These are phyloP conservation scores for Elymnias hypermnestra DNA, from an alignment of 1,140 invertebrate species.

Conservation along the genomic window DNA sequence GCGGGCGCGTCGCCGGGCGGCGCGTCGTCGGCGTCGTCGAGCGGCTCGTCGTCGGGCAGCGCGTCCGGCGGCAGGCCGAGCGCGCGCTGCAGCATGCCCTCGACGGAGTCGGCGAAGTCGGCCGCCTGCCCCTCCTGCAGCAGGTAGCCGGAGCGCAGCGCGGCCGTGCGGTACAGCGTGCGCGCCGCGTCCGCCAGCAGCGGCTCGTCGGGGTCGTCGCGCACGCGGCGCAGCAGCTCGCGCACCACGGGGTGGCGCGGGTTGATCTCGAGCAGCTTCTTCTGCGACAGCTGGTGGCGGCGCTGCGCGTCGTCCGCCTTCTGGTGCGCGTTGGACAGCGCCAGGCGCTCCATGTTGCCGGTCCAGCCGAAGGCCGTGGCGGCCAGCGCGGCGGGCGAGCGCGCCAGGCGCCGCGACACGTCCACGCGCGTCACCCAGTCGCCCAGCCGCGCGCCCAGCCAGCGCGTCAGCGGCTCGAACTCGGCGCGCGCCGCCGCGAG, in stretches of 20 bases:
- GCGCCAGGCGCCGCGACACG: constrained; percentile 92
- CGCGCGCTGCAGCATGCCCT: constrained; percentile 48
- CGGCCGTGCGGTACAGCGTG: constrained; percentile 96
- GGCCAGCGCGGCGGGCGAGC: constrained; percentile 97
- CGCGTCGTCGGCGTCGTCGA: constrained; percentile 29
- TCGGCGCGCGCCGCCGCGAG: constrained; percentile 87
- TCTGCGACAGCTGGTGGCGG: constrained; percentile 95
- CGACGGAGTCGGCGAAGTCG: constrained; percentile 52
- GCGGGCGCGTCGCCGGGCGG: constrained; percentile 21
- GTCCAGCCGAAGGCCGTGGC: constrained; percentile 98
- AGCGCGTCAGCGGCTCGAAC: constrained; percentile 94
- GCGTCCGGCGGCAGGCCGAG: constrained; percentile 50
- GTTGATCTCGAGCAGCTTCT: constrained; percentile 98
- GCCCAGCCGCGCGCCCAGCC: constrained; percentile 93
- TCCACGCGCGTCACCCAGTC: constrained; percentile 89
- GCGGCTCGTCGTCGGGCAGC: constrained; percentile 31
- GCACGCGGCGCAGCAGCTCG: constrained; percentile 91
- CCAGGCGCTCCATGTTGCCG: constrained; percentile 99
- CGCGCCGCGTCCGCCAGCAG: constrained; percentile 91
- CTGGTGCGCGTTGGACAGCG: constrained; percentile 97
- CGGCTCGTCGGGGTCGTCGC: constrained; percentile 86
- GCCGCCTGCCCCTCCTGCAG: constrained; percentile 59
- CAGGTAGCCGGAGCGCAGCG: constrained; percentile 80
- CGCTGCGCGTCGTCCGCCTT: constrained; percentile 95
- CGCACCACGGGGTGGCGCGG: constrained; percentile 97